Base-by-base conservation (phyloP, 2,113 vertebrate species). In the Mirza zaza region DNA sequence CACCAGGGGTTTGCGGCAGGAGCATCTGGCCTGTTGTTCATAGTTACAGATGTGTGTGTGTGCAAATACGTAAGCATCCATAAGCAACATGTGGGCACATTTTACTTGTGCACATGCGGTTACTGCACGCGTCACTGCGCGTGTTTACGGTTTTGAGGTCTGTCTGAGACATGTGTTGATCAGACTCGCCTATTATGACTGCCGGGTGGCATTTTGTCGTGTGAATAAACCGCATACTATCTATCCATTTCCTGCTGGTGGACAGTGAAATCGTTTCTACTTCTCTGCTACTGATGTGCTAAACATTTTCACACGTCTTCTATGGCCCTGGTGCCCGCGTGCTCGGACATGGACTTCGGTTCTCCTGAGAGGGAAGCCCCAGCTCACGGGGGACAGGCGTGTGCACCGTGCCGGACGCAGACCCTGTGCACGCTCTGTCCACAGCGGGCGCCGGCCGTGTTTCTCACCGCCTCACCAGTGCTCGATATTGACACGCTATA, bases 301-400 rank as follows among this genome's bases (percentile, higher is more conserved):
- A 11, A 70, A 55, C 65, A 17, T 36, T 67, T 73, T 10, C 50
- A 5, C 20, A 3, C 18, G 42, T 29, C 15, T 23, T 50, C 36
- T 67, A 1, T 10, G 29, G 42, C 8, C 2, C 63, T 17, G 3
- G 42, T 29, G 34, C 73, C 55, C 8, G 4, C 10, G 6, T 36
- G 42, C 36, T 61, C 42, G 21, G 61, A 52, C 32, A 11, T 3
- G 52, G 52, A 14, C 32, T 7, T 52, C 4, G 23, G 29, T 39
- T 8, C 20, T 67, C 23, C 11, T 4, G 32, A 48, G 55, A 10
- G 65, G 36, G 39, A 32, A 17, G 23, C 42, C 15, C 23, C 4
- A 4, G 63, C 3, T 18, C 55, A 23, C 0, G 5, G n/a, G 18
- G 12, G n/a, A 12, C 1, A 3, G 50, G 25, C 2, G 6, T 23